Base-by-base conservation (phyloP, 2,888 invertebrate species). In the Dicyrtoma fusca region DNA sequence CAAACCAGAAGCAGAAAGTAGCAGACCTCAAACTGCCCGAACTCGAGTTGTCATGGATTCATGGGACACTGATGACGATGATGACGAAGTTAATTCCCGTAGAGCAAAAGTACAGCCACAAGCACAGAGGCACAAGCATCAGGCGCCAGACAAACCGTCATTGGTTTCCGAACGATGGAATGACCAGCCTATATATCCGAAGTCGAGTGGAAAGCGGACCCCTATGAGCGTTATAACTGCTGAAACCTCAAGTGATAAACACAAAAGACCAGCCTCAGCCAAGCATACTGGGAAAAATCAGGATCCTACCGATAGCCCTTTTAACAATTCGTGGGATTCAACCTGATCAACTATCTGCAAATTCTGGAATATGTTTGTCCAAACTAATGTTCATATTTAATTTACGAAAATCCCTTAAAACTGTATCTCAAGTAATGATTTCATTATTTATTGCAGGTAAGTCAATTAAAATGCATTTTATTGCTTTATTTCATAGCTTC, bases 251-350 rank as follows among this genome's bases (percentile, higher is more conserved):
- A 14, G 10, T 4, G 13, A 23, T 10, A 59, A 23, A 59, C 23
- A 59, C 4, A 17, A 19, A 47, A 23, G 10, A 59, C 0, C 59
- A 26, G 10, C 53, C 11, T 10, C 55, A 34, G 1, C 17, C 6
- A 55, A 34, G n/a, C 21, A 10, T 13, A 47, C 6, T 3, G 10
- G 5, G 26, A 51, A 19, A n/a, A 11, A 34, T 19, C 17, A 11
- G 19, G 62, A 19, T 25, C 11, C 49, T 13, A 57, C n/a, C 14
- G 59, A 45, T 19, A 70, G 70, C 42, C 62, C 70, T 2, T 21
- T 70, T 3, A 70, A 70, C 21, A 70, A 70, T 51, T 70, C 70
- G 14, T 70, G 70, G 70, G 70, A 62, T 53, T 49, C 49, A 8
- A 49, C 53, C 51, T 69, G 49, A 65, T 17, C 8, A 13, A 34